Evolutionary conservation across 2,797 vertebrate species (phyloP).

Genomic region (Pygocentrus nattereri): DNA sequence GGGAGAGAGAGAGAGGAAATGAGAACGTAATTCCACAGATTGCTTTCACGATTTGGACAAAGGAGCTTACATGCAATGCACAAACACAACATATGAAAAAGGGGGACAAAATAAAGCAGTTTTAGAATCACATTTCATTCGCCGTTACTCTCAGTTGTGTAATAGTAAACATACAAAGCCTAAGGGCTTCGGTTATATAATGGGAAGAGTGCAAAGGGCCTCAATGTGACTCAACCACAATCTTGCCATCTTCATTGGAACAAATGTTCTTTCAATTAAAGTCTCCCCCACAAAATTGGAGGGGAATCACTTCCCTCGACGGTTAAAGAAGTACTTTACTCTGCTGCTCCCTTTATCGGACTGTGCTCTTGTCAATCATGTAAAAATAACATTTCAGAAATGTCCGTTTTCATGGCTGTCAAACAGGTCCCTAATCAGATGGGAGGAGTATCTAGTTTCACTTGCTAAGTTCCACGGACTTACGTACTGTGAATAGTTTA

Average conservation of each 20-base stretch:
- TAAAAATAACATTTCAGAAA: neutral
- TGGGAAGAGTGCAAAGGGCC: neutral
- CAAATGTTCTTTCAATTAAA: neutral
- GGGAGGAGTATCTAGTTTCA: too few relatives aligned
- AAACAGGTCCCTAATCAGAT: neutral
- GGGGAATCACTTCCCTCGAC: neutral
- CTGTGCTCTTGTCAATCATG: too few relatives aligned
- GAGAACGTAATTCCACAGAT: neutral
- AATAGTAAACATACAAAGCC: neutral
- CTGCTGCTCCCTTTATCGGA: neutral
- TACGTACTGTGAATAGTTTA: too few relatives aligned
- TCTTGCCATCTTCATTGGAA: neutral
- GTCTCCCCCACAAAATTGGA: neutral
- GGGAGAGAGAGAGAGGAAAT: conserved; percentile 1
- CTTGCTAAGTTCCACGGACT: too few relatives aligned
- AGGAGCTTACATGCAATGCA: neutral
- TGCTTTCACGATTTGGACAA: neutral
- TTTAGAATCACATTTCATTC: neutral
- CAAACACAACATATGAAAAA: neutral
- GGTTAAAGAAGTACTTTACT: neutral
- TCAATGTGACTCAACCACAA: neutral
- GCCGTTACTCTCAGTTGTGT: neutral
- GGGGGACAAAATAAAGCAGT: neutral
- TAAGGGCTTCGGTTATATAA: neutral
- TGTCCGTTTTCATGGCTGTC: neutral